phyloP scores from a whole-genome alignment of 2,888 invertebrate species.

The Xanthia icteritia region DNA sequence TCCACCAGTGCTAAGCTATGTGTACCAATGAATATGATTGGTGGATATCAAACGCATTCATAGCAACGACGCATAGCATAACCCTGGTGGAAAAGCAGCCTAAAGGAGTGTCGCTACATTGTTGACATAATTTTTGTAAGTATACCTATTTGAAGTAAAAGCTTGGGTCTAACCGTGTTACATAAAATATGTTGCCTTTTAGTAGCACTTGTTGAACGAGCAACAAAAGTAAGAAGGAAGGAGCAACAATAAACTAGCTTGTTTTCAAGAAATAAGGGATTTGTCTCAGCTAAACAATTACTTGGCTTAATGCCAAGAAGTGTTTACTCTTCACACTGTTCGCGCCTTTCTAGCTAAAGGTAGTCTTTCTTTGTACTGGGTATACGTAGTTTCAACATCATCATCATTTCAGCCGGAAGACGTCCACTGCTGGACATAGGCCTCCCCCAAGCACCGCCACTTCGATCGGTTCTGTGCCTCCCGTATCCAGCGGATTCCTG shows the following conservation, averaged over 20 bases:
- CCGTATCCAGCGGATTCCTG: no score
- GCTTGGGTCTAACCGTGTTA: neutral
- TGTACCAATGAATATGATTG: no score
- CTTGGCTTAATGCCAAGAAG: conserved; percentile 28
- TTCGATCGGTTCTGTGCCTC: no score
- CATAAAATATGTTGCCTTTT: neutral
- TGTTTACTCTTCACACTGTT: neutral
- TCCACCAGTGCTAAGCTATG: no score
- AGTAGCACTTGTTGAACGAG: conserved; percentile 17
- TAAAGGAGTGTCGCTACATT: no score
- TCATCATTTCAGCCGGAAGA: no score
- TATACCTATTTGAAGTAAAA: neutral
- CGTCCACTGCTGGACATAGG: no score
- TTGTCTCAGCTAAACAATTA: conserved; percentile 22
- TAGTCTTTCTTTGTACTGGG: neutral
- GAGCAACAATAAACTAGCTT: neutral
- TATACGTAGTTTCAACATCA: neutral
- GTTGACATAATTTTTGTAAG: no score
- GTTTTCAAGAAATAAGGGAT: conserved; percentile 14
- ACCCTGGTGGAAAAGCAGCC: no score
- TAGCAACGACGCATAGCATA: no score
- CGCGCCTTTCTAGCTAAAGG: neutral
- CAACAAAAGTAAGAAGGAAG: neutral
- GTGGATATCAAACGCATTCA: no score
- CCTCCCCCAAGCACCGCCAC: no score